phyloP scores from a whole-genome alignment of 2,797 vertebrate species.

The Mastacembelus armatus region DNA sequence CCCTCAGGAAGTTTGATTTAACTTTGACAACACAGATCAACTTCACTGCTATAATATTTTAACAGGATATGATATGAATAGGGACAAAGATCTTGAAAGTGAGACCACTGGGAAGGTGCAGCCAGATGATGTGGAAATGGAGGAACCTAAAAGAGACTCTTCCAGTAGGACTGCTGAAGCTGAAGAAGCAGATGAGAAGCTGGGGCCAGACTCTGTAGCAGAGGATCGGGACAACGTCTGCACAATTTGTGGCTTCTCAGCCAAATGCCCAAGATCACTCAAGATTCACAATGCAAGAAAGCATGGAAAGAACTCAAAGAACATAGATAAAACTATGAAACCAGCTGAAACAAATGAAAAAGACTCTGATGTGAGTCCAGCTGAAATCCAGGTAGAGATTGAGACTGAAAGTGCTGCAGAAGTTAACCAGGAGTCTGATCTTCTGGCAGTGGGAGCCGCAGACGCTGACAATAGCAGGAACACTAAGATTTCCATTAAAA shows the following conservation, averaged over 20 bases:
- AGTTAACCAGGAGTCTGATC: slow-evolving; percentile 40
- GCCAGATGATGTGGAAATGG: slow-evolving; percentile 50
- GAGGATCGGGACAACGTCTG: slow-evolving; percentile 55
- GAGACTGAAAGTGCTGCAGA: slow-evolving; percentile 59
- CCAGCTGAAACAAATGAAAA: slow-evolving; percentile 28
- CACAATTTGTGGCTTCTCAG: slow-evolving; percentile 74
- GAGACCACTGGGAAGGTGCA: slow-evolving; percentile 47
- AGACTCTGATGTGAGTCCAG: slow-evolving; percentile 15
- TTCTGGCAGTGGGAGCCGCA: slow-evolving; percentile 43
- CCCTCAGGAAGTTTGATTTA: slow-evolving; percentile 43
- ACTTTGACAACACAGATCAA: slow-evolving; percentile 24
- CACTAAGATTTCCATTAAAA: slow-evolving; percentile 69
- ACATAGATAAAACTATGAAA: slow-evolving; percentile 18
- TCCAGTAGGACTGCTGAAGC: slow-evolving; percentile 65
- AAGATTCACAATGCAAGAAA: slow-evolving; percentile 84
- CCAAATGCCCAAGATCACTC: slow-evolving; percentile 80
- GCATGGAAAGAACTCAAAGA: slow-evolving; percentile 63
- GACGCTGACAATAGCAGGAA: slow-evolving; percentile 76
- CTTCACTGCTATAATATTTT: slow-evolving; percentile 17
- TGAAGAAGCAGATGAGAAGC: slow-evolving; percentile 30
- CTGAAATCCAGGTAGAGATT: slow-evolving; percentile 35
- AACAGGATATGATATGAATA: slow-evolving; percentile 70
- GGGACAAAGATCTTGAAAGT: slow-evolving; percentile 52
- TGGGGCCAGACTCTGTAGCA: slow-evolving; percentile 9
- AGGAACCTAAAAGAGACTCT: slow-evolving; percentile 41